Evolutionary conservation across 2,888 invertebrate genomes (phyloP).

Genomic region (Beris morrisii): DNA sequence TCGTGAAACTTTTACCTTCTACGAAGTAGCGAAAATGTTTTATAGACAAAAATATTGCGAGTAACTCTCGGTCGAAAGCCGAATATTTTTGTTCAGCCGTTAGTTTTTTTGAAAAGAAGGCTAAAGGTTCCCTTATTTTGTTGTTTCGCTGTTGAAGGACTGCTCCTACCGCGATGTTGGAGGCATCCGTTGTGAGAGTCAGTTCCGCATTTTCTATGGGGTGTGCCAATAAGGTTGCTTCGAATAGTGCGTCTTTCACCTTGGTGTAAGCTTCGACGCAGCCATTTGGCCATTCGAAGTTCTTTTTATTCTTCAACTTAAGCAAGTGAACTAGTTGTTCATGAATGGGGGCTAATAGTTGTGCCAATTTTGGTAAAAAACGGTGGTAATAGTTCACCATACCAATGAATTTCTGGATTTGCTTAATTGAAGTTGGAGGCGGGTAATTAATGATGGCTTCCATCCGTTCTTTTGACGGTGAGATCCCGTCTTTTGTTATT

Average conservation of each 20-base stretch:
- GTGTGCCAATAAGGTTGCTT: slow-evolving; percentile 46
- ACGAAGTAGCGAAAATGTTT: slow-evolving; percentile 49
- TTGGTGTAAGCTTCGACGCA: slow-evolving; percentile 2
- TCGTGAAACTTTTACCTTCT: slow-evolving; percentile 43
- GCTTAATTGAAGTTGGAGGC: slow-evolving; percentile 20
- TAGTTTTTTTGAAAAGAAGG: slow-evolving; percentile 48
- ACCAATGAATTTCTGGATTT: slow-evolving; percentile 24
- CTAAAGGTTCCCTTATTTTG: slow-evolving; percentile 47
- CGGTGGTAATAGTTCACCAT: slow-evolving; percentile 33
- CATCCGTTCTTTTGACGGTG: slow-evolving; percentile 19
- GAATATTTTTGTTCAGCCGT: slow-evolving; percentile 47
- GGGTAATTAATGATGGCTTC: slow-evolving; percentile 13
- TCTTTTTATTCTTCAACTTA: slow-evolving; percentile 1
- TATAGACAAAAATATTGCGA: slow-evolving; percentile 49
- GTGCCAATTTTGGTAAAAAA: slow-evolving; percentile 21
- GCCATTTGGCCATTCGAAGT: background rate
- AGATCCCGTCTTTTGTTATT: slow-evolving; percentile 8
- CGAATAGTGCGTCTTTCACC: slow-evolving; percentile 31
- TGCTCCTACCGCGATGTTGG: slow-evolving; percentile 49
- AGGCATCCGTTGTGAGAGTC: slow-evolving; percentile 44
- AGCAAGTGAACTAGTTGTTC: background rate
- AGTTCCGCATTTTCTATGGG: slow-evolving; percentile 44
- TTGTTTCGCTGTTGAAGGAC: slow-evolving; percentile 47
- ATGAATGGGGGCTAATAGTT: too few species aligned
- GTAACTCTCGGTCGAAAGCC: slow-evolving; percentile 50